A percentile compares a stretch with the other conserved stretches of the same genome.
Conservation (phyloP, 2,797 vertebrate genomes). For the Sitta carolinensis region DNA sequence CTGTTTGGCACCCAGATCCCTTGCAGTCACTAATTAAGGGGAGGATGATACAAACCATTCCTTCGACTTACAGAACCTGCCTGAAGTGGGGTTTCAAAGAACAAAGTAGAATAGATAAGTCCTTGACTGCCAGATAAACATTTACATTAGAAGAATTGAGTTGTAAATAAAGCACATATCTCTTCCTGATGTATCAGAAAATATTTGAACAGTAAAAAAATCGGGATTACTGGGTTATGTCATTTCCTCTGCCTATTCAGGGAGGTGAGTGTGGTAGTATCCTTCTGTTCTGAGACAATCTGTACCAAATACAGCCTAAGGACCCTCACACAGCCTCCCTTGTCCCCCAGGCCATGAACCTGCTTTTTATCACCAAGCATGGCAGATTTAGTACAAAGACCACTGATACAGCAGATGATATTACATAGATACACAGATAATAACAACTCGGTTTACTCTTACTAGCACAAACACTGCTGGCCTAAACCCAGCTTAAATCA, state of each 20-base stretch:
- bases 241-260: background rate
- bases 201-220: background rate
- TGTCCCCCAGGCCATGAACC: background rate
- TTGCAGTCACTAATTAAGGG: background rate
- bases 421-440: no score
- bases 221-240: background rate
- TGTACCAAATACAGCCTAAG: background rate
- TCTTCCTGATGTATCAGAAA: background rate
- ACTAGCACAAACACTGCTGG: background rate
- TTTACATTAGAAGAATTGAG: background rate
- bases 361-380: background rate
- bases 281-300: background rate
- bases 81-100: background rate
- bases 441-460: background rate
- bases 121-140: background rate
- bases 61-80: background rate
- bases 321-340: background rate
- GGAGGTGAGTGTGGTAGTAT: background rate
- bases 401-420: background rate
- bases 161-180: background rate
- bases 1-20: background rate
- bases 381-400: background rate
- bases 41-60: background rate
- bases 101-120: background rate
- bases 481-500: background rate